Percentiles rank a stretch among this genome's conserved stretches.
These are phyloP conservation scores for Amphipoea oculea DNA, from an alignment of 2,888 invertebrate genomes.

Conservation along the genomic window DNA sequence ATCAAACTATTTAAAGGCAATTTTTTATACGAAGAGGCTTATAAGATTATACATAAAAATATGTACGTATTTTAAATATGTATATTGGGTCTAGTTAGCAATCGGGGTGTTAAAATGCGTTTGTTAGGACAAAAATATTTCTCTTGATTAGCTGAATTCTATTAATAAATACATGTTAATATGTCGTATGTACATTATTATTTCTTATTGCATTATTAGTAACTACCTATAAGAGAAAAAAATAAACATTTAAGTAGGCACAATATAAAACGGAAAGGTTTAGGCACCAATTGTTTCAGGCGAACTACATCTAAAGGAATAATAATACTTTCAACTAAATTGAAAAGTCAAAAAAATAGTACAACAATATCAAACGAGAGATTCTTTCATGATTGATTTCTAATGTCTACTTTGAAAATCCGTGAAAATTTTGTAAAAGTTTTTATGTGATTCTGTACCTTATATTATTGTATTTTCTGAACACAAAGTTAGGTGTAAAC, in stretches of 20 bases:
- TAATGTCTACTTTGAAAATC: conserved; percentile 62
- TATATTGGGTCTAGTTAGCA: conserved; percentile 28
- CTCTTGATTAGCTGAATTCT: conserved; percentile 35
- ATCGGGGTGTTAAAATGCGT: conserved; percentile 27
- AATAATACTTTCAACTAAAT: conserved; percentile 64
- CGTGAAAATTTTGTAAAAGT: conserved; percentile 63
- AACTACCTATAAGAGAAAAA: conserved; percentile 60
- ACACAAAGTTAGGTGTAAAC: conserved; percentile 37
- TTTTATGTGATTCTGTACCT: conserved; percentile 67
- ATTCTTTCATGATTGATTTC: conserved; percentile 56
- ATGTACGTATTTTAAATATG: conserved; percentile 23
- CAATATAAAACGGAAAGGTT: conserved; percentile 72
- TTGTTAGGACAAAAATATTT: conserved; percentile 51
- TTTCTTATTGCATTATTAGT: conserved; percentile 65
- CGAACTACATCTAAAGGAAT: conserved; percentile 79
- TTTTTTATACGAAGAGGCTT: conserved; percentile 8
- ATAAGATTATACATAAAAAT: conserved; percentile 14
- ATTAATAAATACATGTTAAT: conserved; percentile 34
- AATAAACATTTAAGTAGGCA: conserved; percentile 57
- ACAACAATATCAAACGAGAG: conserved; percentile 67
- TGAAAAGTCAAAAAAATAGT: conserved; percentile 56
- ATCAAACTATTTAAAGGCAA: conserved; percentile 26
- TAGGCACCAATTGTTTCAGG: conserved; percentile 85
- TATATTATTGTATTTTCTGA: conserved; percentile 57
- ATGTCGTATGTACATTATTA: conserved; percentile 68